A percentile compares a stretch with the other conserved stretches of the same genome.
Evolutionary conservation across 2,113 vertebrate genomes (phyloP).

Genomic region (Dipodomys stephensi): DNA sequence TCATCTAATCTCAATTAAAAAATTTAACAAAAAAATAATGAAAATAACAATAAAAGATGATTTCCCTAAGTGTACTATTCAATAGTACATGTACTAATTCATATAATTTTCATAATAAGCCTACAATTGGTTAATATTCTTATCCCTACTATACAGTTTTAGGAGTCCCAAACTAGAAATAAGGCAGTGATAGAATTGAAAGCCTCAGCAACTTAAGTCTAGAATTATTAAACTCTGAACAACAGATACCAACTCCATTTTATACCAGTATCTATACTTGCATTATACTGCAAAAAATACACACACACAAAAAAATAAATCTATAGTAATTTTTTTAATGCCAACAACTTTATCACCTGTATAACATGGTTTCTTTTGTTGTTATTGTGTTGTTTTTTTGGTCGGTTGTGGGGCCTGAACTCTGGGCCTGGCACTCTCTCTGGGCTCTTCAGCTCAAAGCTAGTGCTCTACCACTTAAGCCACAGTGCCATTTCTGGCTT

Average conservation of each 20-base stretch:
- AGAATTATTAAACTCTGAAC: background rate
- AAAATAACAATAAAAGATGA: slow-evolving; percentile 2
- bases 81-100: background rate
- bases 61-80: background rate
- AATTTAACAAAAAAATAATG: slow-evolving; percentile 6
- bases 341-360: background rate
- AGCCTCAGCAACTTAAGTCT: background rate
- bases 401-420: no score
- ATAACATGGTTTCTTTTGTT: no score
- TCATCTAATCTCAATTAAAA: background rate
- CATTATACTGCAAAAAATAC: no score
- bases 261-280: background rate
- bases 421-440: no score
- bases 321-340: slow-evolving; percentile 43
- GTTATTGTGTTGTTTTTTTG: no score
- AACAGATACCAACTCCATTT: background rate
- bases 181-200: background rate
- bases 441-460: no score
- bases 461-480: no score
- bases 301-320: background rate
- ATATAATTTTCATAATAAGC: slow-evolving; percentile 16
- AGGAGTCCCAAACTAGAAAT: slow-evolving; percentile 10
- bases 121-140: background rate
- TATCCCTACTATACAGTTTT: background rate
- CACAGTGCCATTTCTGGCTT: no score